phyloP scores from a whole-genome alignment of 2,888 invertebrate species.

The Aspidiotus destructor region DNA sequence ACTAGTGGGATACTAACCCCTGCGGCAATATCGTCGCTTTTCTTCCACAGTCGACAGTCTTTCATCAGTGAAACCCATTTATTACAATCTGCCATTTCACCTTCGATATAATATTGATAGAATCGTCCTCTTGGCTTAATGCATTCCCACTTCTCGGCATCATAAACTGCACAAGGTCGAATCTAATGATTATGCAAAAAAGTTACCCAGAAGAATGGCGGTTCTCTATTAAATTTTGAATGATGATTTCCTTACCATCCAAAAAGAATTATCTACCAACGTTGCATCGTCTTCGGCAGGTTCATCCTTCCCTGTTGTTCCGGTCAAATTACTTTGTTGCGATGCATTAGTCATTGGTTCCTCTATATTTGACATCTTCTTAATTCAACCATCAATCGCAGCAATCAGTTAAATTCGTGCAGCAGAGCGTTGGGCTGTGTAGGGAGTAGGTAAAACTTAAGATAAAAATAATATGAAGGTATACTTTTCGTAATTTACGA shows the following conservation, averaged over 20 bases:
- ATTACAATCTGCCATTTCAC: constrained; percentile 60
- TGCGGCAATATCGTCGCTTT: constrained; percentile 53
- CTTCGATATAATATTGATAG: constrained; percentile 76
- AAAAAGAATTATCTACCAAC: constrained; percentile 1
- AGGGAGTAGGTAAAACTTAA: no score
- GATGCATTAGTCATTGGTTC: no score
- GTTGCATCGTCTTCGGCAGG: constrained; percentile 11
- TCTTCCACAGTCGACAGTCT: constrained; percentile 62
- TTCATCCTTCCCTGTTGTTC: no score
- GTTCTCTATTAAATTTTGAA: not conserved
- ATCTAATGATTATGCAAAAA: constrained; percentile 48
- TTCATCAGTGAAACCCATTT: constrained; percentile 69
- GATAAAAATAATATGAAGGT: no score
- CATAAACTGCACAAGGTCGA: constrained; percentile 65
- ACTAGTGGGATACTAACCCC: constrained; percentile 47
- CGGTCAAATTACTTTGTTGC: no score
- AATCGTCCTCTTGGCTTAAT: constrained; percentile 63
- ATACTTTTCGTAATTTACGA: no score
- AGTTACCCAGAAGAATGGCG: not conserved
- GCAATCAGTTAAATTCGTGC: no score
- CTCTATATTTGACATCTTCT: no score
- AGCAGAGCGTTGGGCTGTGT: no score
- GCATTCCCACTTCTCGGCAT: constrained; percentile 73
- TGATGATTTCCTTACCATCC: constrained; percentile 17
- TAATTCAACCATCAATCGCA: no score